Evolutionary conservation across 2,797 vertebrate species (phyloP), one percentile per base, ranked within the genome.

Genomic region (Chromis chromis): DNA sequence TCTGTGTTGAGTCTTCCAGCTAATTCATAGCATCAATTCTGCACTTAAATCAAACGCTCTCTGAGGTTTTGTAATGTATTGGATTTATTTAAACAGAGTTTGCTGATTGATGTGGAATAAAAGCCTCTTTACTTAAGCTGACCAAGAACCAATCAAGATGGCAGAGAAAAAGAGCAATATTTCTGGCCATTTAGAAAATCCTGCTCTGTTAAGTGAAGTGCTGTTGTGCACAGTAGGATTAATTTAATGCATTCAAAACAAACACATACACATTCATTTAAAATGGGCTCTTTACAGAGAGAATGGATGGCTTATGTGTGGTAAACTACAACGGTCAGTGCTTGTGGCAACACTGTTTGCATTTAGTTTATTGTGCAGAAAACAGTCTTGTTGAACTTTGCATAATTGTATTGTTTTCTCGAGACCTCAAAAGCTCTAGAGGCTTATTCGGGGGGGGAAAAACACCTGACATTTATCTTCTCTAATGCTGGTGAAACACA

Each of bases 61-160:
- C 73, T 0, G 19, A 66, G 70, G 40, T 52, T 68, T 48, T 54
- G 27, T 44, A 50, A 57, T 76, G 39, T 58, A 58, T 58, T 56
- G 50, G 53, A 75, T 81, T 77, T 65, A 73, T 84, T 75, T 71
- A 78, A 67, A 80, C 52, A 58, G 48, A 56, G 17, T 19, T 61
- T 31, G 21, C 60, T 79, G 81, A 82, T 56, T 64, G 64, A 80
- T 78, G 76, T 61, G 49, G 52, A 67, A 73, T 71, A 80, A 86
- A 83, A 85, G 12, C 22, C 25, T 33, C n/a, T 82, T 83, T 76
- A 53, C 69, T 75, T 67, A 53, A 77, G 74, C 63, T 77, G 50
- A 59, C 55, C 78, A 31, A 70, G 61, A 78, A 56, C 40, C 63
- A 76, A 83, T 89, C 76, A 74, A 72, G 67, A 73, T 3, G 49